These are phyloP conservation scores for Archaeoteleia sp. DNA, from an alignment of 2,888 invertebrate species.

Conservation along the genomic window DNA sequence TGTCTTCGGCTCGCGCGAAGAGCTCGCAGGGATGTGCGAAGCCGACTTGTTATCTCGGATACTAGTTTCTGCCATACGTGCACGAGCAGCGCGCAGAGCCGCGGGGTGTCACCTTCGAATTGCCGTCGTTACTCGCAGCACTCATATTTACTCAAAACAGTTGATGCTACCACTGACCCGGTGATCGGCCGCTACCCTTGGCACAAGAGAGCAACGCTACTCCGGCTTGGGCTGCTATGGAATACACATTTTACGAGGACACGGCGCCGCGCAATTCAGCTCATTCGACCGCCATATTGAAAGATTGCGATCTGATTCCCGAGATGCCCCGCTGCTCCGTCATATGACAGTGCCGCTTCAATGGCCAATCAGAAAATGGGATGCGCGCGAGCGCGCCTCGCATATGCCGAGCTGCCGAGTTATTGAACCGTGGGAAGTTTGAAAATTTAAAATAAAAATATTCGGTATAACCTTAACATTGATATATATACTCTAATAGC, in stretches of 20 bases:
- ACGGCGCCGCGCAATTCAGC: conserved; percentile 69
- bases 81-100: conserved; percentile 63
- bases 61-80: conserved; percentile 71
- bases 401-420: too few species aligned
- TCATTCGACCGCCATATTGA: conserved; percentile 73
- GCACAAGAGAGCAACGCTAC: not conserved
- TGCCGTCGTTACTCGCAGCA: conserved; percentile 59
- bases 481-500: too few species aligned
- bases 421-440: too few species aligned
- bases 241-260: conserved; percentile 68
- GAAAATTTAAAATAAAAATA: too few species aligned
- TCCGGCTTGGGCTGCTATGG: conserved; percentile 57
- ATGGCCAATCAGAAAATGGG: conserved; percentile 55
- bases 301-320: conserved; percentile 66
- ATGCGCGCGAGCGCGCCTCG: conserved; percentile 37
- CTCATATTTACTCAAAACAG: conserved; percentile 62
- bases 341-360: conserved; percentile 67
- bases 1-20: too few species aligned
- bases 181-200: not conserved
- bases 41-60: conserved; percentile 39
- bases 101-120: conserved; percentile 70
- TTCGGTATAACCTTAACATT: too few species aligned
- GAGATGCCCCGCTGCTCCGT: conserved; percentile 68
- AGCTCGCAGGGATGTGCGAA: too few species aligned
- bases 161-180: conserved; percentile 55